A percentile compares a stretch with the other conserved stretches of the same genome.
Evolutionary conservation across 2,113 vertebrate species (phyloP).

Genomic region (Rafetus swinhoei): DNA sequence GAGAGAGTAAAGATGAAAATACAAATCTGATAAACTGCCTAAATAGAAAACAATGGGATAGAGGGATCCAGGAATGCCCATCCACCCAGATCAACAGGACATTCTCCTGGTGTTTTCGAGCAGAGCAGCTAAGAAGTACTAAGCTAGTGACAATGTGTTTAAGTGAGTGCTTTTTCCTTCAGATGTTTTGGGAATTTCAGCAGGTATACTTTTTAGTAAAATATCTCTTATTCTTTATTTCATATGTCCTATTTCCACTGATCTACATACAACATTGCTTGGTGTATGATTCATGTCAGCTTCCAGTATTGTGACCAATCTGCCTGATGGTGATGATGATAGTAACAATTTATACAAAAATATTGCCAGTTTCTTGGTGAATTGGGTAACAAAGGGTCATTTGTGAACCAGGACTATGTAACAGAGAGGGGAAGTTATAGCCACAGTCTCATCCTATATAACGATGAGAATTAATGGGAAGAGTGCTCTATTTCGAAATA

Average conservation of each 20-base stretch:
- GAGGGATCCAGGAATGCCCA: neutral
- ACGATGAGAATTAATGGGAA: neutral
- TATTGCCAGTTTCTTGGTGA: neutral
- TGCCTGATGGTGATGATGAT: neutral
- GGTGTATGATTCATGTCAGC: neutral
- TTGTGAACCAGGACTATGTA: neutral
- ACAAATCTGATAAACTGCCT: neutral
- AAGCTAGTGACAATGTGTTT: neutral
- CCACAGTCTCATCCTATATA: neutral
- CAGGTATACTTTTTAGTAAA: neutral
- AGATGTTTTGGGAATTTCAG: neutral
- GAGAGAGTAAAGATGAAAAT: conserved; percentile 15
- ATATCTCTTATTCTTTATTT: neutral
- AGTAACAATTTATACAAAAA: neutral
- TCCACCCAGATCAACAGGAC: neutral
- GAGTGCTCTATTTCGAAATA: neutral
- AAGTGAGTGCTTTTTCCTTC: neutral
- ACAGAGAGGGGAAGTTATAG: neutral
- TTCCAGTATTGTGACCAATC: conserved; percentile 2
- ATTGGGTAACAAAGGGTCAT: conserved; percentile 3
- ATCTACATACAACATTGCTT: neutral
- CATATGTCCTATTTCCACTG: conserved; percentile 9
- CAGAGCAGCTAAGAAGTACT: neutral
- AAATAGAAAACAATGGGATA: neutral
- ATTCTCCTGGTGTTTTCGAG: neutral